phyloP scores from a whole-genome alignment of 2,797 vertebrate genomes.

The Muscicapa comitata region DNA sequence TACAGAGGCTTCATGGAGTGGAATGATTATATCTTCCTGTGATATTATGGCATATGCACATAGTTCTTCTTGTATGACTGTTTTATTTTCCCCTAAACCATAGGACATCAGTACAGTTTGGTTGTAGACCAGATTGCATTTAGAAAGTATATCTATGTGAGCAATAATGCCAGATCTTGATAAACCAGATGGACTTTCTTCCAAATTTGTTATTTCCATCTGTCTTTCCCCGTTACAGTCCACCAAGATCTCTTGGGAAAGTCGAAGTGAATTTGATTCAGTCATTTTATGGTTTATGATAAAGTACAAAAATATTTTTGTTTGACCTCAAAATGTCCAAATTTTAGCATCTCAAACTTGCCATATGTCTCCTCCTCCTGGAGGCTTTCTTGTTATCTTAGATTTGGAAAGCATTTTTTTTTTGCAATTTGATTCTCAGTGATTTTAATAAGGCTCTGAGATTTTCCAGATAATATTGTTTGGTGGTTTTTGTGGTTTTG shows the following conservation, averaged over 20 bases:
- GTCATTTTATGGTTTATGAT: background rate
- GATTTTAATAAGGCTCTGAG: constrained; percentile 44
- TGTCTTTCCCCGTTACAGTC: background rate
- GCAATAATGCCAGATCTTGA: background rate
- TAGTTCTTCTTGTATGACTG: background rate
- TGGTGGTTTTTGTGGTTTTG: accelerated
- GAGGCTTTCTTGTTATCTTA: constrained; percentile 8
- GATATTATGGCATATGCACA: background rate
- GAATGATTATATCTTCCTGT: background rate
- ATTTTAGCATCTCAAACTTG: background rate
- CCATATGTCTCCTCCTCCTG: background rate
- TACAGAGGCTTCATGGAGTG: background rate
- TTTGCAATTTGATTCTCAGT: constrained; percentile 40
- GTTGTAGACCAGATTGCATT: background rate
- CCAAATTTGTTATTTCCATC: background rate
- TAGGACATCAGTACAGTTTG: background rate
- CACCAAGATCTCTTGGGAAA: background rate
- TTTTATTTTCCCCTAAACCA: background rate
- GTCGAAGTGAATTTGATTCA: background rate
- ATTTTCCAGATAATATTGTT: background rate
- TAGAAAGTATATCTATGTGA: background rate
- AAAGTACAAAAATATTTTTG: background rate
- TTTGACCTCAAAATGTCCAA: constrained; percentile 46
- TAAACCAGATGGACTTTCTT: background rate
- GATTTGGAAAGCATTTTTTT: background rate